Conservation (phyloP, 1,140 invertebrate species). For the Euura saliciscinereae region DNA sequence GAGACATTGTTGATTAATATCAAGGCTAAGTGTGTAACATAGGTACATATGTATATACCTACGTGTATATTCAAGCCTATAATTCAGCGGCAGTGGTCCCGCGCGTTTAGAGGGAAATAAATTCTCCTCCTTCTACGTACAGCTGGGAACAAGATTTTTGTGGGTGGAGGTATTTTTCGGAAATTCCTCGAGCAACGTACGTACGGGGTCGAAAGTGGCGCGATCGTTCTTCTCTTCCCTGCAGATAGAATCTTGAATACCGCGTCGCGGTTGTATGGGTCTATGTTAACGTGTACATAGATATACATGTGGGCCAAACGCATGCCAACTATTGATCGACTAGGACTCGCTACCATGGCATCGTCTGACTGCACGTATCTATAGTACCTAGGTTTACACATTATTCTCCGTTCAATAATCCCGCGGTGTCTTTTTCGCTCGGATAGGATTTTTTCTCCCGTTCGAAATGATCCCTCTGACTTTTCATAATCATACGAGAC, state of each 20-base stretch:
- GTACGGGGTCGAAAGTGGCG: neutral
- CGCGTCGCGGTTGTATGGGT: neutral
- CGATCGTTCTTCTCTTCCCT: neutral
- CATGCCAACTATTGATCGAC: slow-evolving; percentile 3
- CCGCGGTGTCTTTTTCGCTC: neutral
- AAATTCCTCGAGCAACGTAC: no score
- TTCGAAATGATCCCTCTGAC: no score
- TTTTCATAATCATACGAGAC: no score
- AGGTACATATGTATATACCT: no score
- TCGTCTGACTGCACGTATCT: neutral
- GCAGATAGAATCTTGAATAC: neutral
- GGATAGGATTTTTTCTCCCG: neutral
- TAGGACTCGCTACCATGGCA: neutral
- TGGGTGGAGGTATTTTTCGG: no score
- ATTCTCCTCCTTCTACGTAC: no score
- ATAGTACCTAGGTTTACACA: neutral
- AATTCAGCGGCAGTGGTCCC: no score
- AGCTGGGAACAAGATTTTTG: no score
- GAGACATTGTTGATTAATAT: no score
- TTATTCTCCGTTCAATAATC: neutral
- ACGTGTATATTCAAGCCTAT: no score
- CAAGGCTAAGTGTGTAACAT: no score
- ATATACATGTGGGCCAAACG: neutral
- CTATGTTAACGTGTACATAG: neutral
- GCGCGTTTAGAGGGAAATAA: no score